Percentiles rank a stretch among this genome's conserved stretches.
phyloP scores from a whole-genome alignment of 1,140 invertebrate species.

The Zaprionus camerounensis region DNA sequence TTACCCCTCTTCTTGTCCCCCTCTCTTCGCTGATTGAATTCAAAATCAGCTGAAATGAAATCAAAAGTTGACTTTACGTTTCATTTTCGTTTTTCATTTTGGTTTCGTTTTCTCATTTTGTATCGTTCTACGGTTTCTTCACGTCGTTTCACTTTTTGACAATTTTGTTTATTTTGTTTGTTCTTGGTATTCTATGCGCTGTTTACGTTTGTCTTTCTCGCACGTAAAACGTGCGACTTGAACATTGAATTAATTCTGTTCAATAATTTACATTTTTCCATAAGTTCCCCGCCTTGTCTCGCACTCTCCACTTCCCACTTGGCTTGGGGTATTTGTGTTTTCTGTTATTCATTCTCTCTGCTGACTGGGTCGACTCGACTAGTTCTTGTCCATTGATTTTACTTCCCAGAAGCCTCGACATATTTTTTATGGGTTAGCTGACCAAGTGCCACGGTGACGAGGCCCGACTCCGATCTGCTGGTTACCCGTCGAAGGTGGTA shows the following conservation, averaged over 20 bases:
- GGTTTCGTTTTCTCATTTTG: too few species aligned
- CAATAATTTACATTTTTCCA: constrained; percentile 74
- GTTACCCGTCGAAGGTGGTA: constrained; percentile 43
- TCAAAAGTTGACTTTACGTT: constrained; percentile 47
- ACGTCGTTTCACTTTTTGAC: constrained; percentile 13
- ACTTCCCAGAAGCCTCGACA: constrained; percentile 46
- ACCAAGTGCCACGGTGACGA: constrained; percentile 43
- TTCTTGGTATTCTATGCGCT: constrained; percentile 43
- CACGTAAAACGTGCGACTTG: constrained; percentile 78
- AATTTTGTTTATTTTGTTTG: constrained; percentile 61
- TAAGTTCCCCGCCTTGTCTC: neutral
- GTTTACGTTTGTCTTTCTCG: constrained; percentile 63
- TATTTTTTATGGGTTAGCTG: constrained; percentile 36
- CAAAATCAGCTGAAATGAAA: constrained; percentile 49
- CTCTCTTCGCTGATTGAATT: constrained; percentile 19
- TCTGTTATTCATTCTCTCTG: constrained; percentile 70
- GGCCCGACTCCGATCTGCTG: constrained; percentile 13
- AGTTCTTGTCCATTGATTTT: constrained; percentile 56
- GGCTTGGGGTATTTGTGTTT: neutral
- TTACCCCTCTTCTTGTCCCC: constrained; percentile 5
- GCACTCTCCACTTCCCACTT: neutral
- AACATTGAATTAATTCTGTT: constrained; percentile 80
- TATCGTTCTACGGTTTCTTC: constrained; percentile 20
- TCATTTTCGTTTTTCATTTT: constrained; percentile 2
- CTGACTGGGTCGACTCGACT: constrained; percentile 44